Evolutionary conservation across 2,113 vertebrate genomes (phyloP), one percentile per base, ranked within the genome.

Genomic region (Hypomesus transpacificus): DNA sequence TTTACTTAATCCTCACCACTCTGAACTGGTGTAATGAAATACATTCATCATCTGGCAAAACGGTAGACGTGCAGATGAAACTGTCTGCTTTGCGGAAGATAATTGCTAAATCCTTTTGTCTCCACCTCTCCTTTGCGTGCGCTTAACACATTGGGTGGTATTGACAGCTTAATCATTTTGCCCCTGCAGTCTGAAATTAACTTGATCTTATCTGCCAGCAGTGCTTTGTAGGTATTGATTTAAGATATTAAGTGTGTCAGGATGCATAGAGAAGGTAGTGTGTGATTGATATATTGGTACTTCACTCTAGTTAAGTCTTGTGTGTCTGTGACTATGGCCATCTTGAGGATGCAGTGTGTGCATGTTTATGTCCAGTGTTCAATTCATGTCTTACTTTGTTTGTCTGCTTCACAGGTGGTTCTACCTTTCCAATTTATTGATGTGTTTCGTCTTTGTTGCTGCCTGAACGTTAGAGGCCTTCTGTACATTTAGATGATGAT

Each of bases 81-180:
- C 75, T 84, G 87, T 88, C 86, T 80, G 80, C 86, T 91, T 88
- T 75, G 64, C 52, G 22, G 53, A 68, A 85, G 83, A 83, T 89
- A 88, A 90, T 90, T 85, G 86, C 86, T 65, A 79, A 88, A 87
- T 76, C 80, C 75, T 69, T 16, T 56, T 68, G 78, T 80, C 26
- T 77, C 73, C 60, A 52, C 28, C 51, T 31, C 58, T 14, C 51
- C 70, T 46, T 46, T 31, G 60, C 68, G 76, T 50, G 54, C 58
- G 46, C 72, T 74, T 73, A 24, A 78, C 80, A 76, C 73, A 80
- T 64, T 7, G 9, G 67, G 61, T 3, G 22, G 75, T 74, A 80
- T 86, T 84, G 89, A 91, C 88, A 86, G 85, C 85, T 88, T 89
- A 89, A 90, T 91, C 70, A 88, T 89, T 92, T 87, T 80, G 58